Evolutionary conservation across 2,797 vertebrate genomes (phyloP).

Genomic region (Novumbra hubbsi): DNA sequence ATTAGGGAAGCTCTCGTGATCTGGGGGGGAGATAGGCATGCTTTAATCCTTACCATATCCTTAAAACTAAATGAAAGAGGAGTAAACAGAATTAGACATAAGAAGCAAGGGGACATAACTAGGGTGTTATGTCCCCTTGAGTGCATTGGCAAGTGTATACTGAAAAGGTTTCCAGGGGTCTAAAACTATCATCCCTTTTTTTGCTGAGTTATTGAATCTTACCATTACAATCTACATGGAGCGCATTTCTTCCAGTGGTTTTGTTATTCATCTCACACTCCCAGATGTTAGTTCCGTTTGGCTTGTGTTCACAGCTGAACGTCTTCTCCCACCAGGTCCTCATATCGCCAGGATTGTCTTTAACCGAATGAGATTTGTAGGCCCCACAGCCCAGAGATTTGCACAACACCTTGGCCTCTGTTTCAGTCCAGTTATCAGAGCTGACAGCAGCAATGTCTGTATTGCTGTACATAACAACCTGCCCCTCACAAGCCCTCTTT

Average conservation of each 20-base stretch:
- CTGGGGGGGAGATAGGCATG: constrained; percentile 35
- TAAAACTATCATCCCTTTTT: no score
- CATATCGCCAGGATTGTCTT: rapidly evolving
- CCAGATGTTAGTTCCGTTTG: rapidly evolving
- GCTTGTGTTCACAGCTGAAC: rapidly evolving
- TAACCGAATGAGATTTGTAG: constrained; percentile 12
- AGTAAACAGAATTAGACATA: constrained; percentile 52
- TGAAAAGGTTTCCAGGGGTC: no score
- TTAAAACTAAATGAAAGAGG: constrained; percentile 2
- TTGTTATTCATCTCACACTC: no score
- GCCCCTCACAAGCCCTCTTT: no score
- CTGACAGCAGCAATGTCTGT: constrained; percentile 15
- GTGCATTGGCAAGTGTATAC: no score
- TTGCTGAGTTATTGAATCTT: neutral
- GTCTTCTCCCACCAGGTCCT: constrained; percentile 45
- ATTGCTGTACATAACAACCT: no score
- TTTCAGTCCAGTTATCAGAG: neutral
- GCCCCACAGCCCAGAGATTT: constrained; percentile 46
- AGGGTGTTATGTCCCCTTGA: no score
- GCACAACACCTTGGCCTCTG: constrained; percentile 29
- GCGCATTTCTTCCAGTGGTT: no score
- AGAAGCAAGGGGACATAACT: no score
- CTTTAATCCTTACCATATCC: neutral
- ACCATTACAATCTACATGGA: no score
- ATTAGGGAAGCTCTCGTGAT: no score